These are phyloP conservation scores for Meda fulgida DNA, from an alignment of 2,797 vertebrate species.

Conservation along the genomic window DNA sequence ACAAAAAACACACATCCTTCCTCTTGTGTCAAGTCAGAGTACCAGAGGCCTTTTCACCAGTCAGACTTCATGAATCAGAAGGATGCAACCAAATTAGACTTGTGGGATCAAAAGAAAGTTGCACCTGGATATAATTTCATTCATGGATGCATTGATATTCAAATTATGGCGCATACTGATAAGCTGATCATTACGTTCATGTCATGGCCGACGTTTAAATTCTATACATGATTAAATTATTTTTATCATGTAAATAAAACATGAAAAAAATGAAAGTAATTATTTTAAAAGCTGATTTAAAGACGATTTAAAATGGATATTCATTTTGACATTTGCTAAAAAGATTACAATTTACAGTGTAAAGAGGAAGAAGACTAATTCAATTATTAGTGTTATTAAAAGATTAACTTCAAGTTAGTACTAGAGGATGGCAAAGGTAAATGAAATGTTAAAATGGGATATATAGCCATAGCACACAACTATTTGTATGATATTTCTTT, in stretches of 20 bases:
- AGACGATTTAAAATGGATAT: no score
- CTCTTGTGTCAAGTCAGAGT: constrained; percentile 1
- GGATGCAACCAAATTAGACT: constrained; percentile 12
- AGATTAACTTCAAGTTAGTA: not conserved
- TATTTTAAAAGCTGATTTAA: not conserved
- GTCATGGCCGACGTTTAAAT: no score
- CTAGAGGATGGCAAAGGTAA: not conserved
- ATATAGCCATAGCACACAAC: not conserved
- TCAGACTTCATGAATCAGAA: not conserved
- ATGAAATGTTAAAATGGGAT: not conserved
- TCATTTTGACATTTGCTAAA: not conserved
- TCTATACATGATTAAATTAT: not conserved
- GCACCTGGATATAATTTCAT: not conserved
- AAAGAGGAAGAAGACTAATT: no score
- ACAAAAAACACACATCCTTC: constrained; percentile 18
- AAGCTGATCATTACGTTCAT: not conserved
- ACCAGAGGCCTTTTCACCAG: not conserved
- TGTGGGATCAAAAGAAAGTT: not conserved
- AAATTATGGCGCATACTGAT: not conserved
- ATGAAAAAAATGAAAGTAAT: not conserved
- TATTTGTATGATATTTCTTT: not conserved
- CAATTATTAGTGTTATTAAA: not conserved
- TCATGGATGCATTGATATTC: not conserved
- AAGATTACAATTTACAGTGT: not conserved
- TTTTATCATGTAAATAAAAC: not conserved